A percentile compares a stretch with the other conserved stretches of the same genome.
phyloP scores from a whole-genome alignment of 2,888 invertebrate species.

The Sminthurinus aureus region DNA sequence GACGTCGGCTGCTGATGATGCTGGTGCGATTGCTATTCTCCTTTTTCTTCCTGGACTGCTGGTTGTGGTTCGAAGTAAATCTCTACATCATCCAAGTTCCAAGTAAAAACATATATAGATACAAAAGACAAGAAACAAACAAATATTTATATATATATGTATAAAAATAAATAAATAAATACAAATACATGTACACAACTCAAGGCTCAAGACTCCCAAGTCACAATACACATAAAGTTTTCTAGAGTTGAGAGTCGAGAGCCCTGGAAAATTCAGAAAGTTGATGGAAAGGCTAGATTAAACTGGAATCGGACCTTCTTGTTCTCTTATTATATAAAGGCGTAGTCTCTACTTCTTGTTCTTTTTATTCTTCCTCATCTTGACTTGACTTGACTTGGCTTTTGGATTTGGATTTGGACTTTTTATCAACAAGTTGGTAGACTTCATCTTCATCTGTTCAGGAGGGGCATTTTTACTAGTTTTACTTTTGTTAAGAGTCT shows the following conservation, averaged over 20 bases:
- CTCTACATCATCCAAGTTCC: neutral
- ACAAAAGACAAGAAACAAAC: too few relatives aligned
- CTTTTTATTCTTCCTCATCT: constrained; percentile 17
- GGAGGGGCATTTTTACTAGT: constrained; percentile 20
- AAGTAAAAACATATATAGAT: neutral
- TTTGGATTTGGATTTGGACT: neutral
- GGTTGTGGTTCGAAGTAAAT: too few relatives aligned
- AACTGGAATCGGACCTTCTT: constrained; percentile 35
- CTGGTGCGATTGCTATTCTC: neutral
- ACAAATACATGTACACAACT: too few relatives aligned
- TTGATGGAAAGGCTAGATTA: constrained; percentile 49
- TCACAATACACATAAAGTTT: constrained; percentile 7
- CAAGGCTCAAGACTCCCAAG: neutral
- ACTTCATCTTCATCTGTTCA: constrained; percentile 15
- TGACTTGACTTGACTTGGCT: neutral
- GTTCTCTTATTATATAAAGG: constrained; percentile 35
- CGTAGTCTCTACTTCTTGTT: constrained; percentile 32
- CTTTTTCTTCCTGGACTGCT: neutral
- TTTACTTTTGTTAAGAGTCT: constrained; percentile 20
- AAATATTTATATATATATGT: neutral
- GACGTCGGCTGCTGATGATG: constrained; percentile 33
- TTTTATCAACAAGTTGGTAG: constrained; percentile 29
- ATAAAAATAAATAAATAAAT: neutral
- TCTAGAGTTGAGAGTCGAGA: neutral
- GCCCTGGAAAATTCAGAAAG: constrained; percentile 37